Percentiles rank a stretch among this genome's conserved stretches.
These are phyloP conservation scores for Lacerta agilis DNA, from an alignment of 2,797 vertebrate genomes.

Conservation along the genomic window DNA sequence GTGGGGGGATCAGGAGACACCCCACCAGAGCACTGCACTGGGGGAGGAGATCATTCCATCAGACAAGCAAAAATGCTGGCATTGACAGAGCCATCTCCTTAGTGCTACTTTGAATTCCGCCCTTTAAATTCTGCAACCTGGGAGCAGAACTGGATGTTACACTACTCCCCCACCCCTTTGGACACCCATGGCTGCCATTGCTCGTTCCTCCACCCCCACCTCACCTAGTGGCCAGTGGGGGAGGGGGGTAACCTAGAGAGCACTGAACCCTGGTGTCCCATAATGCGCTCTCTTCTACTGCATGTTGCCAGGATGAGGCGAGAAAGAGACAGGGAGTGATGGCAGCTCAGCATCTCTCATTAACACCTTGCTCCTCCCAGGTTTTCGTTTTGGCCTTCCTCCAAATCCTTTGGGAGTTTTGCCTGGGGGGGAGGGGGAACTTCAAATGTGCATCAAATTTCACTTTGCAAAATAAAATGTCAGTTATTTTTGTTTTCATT, in stretches of 20 bases:
- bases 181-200: neutral
- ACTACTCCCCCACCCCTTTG: neutral
- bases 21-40: no score
- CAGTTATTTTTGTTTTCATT: neutral
- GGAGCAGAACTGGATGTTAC: neutral
- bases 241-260: neutral
- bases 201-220: neutral
- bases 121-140: neutral
- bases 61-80: no score
- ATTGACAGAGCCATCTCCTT: no score
- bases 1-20: no score
- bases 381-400: neutral
- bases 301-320: neutral
- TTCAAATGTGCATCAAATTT: neutral
- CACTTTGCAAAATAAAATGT: neutral
- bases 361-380: neutral
- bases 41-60: no score
- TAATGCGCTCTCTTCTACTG: neutral
- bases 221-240: neutral
- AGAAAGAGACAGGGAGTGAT: neutral
- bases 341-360: neutral
- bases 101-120: no score
- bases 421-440: no score
- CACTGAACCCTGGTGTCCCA: neutral
- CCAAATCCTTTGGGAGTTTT: neutral